Conservation (phyloP, 2,888 invertebrate species). For the Conus canariensis region DNA sequence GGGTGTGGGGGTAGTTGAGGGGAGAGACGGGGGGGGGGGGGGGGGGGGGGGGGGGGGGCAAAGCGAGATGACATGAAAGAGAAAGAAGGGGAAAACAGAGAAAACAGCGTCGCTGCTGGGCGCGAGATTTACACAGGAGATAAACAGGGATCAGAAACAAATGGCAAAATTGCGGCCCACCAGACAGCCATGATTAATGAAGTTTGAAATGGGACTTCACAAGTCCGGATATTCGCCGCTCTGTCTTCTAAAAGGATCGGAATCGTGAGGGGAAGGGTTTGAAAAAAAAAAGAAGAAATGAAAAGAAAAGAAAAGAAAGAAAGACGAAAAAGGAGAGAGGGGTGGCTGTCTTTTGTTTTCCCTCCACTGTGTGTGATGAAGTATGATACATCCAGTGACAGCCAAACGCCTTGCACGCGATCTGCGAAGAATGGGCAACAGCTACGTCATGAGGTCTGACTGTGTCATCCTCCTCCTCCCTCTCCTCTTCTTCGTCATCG, state of each 20-base stretch:
- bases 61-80: background rate
- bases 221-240: slow-evolving; percentile 34
- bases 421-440: background rate
- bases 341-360: background rate
- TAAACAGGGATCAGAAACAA: slow-evolving; percentile 43
- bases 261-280: background rate
- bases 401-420: background rate
- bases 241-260: slow-evolving; percentile 35
- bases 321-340: background rate
- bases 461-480: too few relatives aligned
- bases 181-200: slow-evolving; percentile 40
- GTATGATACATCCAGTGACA: background rate
- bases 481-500: too few relatives aligned
- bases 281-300: background rate
- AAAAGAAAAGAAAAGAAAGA: background rate
- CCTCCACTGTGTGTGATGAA: slow-evolving; percentile 10
- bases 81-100: background rate
- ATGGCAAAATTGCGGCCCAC: slow-evolving; percentile 35
- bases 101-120: slow-evolving; percentile 6
- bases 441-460: background rate
- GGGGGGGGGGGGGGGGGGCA: background rate
- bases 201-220: slow-evolving; percentile 44
- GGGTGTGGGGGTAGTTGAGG: background rate
- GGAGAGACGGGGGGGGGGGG: background rate
- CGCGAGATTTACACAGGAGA: slow-evolving; percentile 37